A percentile compares a stretch with the other conserved stretches of the same genome.
Evolutionary conservation across 2,797 vertebrate species (phyloP).

Genomic region (Odontamblyopus rebecca): DNA sequence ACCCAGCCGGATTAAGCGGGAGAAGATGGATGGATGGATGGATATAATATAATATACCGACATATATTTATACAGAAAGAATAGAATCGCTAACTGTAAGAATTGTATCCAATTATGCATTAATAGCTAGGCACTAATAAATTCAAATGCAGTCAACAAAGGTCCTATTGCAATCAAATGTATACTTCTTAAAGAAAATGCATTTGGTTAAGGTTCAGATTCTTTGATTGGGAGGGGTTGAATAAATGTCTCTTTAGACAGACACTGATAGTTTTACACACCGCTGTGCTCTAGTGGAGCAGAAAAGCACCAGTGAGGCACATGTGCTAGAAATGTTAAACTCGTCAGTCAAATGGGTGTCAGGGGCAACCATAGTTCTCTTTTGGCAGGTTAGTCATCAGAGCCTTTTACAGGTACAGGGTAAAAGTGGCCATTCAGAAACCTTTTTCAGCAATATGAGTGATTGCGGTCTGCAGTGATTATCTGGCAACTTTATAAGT

Average conservation of each 20-base stretch:
- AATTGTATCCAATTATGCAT: not conserved
- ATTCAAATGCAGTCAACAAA: no score
- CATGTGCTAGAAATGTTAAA: not conserved
- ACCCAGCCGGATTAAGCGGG: no score
- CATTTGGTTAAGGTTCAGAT: not conserved
- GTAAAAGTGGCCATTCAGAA: not conserved
- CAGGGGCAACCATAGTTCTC: constrained; percentile 3
- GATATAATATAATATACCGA: no score
- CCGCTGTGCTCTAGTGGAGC: constrained; percentile 2
- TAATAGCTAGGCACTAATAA: not conserved
- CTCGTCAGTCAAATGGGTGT: constrained; percentile 3
- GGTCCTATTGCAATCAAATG: not conserved
- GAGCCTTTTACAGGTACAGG: not conserved
- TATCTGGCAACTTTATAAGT: not conserved
- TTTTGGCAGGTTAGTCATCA: not conserved
- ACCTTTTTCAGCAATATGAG: not conserved
- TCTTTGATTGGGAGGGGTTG: not conserved
- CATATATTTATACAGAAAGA: no score
- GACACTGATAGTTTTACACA: not conserved
- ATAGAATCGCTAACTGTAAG: not conserved
- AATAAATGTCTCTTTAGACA: not conserved
- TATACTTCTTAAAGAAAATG: not conserved
- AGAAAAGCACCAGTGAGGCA: constrained; percentile 8
- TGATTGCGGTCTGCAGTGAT: not conserved
- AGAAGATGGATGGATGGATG: no score